Evolutionary conservation across 2,113 vertebrate genomes (phyloP), one percentile per base, ranked within the genome.

Genomic region (Spea bombifrons): DNA sequence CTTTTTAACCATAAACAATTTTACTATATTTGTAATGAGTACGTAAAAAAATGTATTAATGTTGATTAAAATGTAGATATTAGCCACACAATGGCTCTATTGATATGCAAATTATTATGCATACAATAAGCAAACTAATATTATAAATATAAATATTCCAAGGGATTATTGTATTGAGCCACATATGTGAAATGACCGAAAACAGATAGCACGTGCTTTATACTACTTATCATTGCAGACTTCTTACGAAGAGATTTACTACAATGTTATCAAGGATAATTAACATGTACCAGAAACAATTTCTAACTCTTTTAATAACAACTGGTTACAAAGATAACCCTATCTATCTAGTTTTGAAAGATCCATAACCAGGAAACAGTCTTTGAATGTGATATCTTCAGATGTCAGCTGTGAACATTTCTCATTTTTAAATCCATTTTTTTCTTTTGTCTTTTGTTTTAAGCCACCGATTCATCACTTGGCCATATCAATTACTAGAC

Each of bases 231-330:
- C 68, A 66, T 76, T 76, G 30, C 45, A 76, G 30, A 57, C 49
- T 69, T 59, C 8, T 76, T 76, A 61, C 52, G 55, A 50, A 12
- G 44, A 49, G n/a, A 52, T 43, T 59, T 57, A 59, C 59, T 78
- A 63, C 69, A 65, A 53, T 71, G n/a, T 50, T 78, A 78, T 78
- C 76, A 53, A 53, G 7, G 45, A 49, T 72, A 78, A 78, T 78
- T 65, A 78, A 16, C 47, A 16, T 50, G 15, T 71, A 65, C 64
- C 63, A 49, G 45, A 71, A 71, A 78, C 76, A 71, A 65, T 43
- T 45, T 16, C 49, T 63, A 65, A 52, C 30, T 64, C 76, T 66
- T 72, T 46, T 16, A 71, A 50, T 53, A 71, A 66, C 76, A 78
- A 47, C 76, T 78, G 76, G 30, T 17, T 49, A 52, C 44, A 9